These are phyloP conservation scores for Apteryx owenii DNA, from an alignment of 2,113 vertebrate species.

Conservation along the genomic window DNA sequence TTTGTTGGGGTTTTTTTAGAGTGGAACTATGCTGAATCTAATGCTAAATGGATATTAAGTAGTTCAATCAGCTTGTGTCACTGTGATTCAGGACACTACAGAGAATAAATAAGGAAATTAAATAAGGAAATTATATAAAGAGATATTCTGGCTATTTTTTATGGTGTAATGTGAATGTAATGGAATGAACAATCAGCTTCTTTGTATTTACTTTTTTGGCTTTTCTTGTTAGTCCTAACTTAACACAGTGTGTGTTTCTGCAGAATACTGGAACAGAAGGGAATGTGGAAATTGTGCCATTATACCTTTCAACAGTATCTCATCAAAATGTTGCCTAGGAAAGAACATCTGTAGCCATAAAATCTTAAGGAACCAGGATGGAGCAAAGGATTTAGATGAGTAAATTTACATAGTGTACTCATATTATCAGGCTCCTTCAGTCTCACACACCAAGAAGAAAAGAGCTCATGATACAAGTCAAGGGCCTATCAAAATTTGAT, in stretches of 20 bases:
- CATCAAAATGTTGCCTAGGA: neutral
- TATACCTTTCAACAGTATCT: neutral
- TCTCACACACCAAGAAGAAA: neutral
- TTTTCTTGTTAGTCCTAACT: neutral
- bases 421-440: neutral
- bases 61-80: neutral
- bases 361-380: neutral
- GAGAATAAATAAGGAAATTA: conserved; percentile 28
- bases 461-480: neutral
- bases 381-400: accelerated
- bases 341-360: neutral
- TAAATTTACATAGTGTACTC: neutral
- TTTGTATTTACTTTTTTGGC: neutral
- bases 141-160: neutral
- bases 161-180: neutral
- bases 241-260: neutral
- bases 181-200: neutral
- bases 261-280: neutral
- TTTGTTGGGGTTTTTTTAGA: neutral
- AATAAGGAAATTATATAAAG: conserved; percentile 4
- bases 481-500: neutral
- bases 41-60: neutral
- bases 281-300: neutral
- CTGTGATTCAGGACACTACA: neutral
- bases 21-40: neutral